Evolutionary conservation across 2,888 invertebrate species (phyloP).

Genomic region (Cryptosula pallasiana): DNA sequence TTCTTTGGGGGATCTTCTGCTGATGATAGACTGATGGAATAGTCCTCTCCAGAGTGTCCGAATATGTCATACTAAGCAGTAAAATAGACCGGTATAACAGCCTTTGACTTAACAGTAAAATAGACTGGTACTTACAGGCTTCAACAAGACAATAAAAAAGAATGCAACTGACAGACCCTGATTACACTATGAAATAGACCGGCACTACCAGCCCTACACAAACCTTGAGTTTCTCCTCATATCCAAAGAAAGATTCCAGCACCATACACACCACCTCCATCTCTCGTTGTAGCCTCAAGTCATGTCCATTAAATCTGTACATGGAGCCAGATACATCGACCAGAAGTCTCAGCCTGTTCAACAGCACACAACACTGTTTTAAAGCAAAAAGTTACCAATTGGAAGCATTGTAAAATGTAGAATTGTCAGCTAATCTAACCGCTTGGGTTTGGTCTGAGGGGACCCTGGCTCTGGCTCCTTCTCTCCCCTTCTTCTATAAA

Average conservation of each 20-base stretch:
- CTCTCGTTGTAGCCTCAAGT: conserved; percentile 83
- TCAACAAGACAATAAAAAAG: too few relatives aligned
- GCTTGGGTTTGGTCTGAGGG: conserved; percentile 24
- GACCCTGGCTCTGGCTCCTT: conserved; percentile 68
- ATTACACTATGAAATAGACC: too few relatives aligned
- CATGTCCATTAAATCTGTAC: conserved; percentile 95
- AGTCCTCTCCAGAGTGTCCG: conserved; percentile 89
- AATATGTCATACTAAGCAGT: conserved; percentile 77
- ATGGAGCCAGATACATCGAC: conserved; percentile 94
- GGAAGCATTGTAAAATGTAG: too few relatives aligned
- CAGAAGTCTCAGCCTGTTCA: conserved; percentile 64
- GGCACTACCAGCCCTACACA: too few relatives aligned
- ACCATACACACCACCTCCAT: conserved; percentile 78
- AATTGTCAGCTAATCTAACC: not conserved
- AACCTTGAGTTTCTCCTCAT: conserved; percentile 72
- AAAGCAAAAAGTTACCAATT: too few relatives aligned
- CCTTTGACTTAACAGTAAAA: too few relatives aligned
- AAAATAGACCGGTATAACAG: too few relatives aligned
- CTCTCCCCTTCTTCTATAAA: conserved; percentile 78
- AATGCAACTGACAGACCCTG: too few relatives aligned
- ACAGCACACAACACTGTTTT: conserved; percentile 9
- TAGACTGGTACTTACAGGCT: too few relatives aligned
- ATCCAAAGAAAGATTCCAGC: conserved; percentile 78
- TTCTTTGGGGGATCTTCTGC: conserved; percentile 69
- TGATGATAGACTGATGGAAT: conserved; percentile 60